Evolutionary conservation across 2,797 vertebrate species (phyloP), one percentile per base, ranked within the genome.

Genomic region (Tangara arthus): DNA sequence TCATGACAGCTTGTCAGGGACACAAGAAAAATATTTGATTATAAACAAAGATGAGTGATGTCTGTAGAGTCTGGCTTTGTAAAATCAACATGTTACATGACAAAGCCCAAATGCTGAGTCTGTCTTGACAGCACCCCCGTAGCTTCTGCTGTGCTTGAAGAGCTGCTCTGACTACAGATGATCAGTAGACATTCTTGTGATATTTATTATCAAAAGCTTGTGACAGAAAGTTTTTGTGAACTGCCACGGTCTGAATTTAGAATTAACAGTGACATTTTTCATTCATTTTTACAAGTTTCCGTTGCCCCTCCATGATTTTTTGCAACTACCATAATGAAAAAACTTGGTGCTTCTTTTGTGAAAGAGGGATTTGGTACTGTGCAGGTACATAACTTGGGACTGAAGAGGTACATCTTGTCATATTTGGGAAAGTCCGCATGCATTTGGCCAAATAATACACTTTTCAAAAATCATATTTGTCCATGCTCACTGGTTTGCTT

Each of bases 111-210:
- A 87, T 24, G 44, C 42, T 73, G 55, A 84, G 39, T 80, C 50
- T 82, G 8, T 89, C 63, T 82, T 95, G 91, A 94, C 78, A 93
- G 84, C 82, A 87, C 32, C 60, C 92, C 87, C 46, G 82, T 44
- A 91, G 82, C 63, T 95, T 94, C 56, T 94, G 52, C 75, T 59
- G 39, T 37, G 47, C 35, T 82, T 59, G 52, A 56, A 84, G 46
- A 76, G 50, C 64, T 89, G 71, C 46, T 92, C 28, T 79, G 78
- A 82, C 66, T 87, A 42, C 55, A 87, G 91, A 91, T 72, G 39
- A 63, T 84, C 66, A 23, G 27, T 50, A 82, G 70, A 76, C 53
- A 79, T 68, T 68, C 65, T 70, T 87, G 42, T 37, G 52, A 41
- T 76, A 73, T 82, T 94, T 92, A 50, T 55, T 57, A 44, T 52